These are phyloP conservation scores for Chionodraco myersi DNA, from an alignment of 2,113 vertebrate species.

Conservation along the genomic window DNA sequence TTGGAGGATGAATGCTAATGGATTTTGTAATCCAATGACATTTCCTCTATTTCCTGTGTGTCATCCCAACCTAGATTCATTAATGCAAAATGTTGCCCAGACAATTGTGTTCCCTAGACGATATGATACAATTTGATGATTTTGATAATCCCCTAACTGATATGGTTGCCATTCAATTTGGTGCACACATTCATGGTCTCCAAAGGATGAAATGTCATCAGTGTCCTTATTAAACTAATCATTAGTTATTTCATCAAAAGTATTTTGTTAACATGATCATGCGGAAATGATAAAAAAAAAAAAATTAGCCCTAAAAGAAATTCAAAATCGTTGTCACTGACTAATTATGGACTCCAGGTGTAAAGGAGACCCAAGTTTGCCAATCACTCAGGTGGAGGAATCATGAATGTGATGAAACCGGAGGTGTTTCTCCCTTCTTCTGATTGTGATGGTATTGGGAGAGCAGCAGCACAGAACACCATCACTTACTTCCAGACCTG, in stretches of 20 bases:
- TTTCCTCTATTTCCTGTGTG: not conserved
- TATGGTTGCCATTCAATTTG: not conserved
- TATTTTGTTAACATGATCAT: not conserved
- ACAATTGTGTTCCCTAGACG: not conserved
- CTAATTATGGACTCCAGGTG: slow-evolving; percentile 30
- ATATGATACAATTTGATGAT: not conserved
- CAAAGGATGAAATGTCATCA: not conserved
- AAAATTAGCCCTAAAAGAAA: slow-evolving; percentile 1
- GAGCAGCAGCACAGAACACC: slow-evolving; percentile 30
- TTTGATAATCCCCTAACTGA: not conserved
- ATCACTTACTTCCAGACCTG: slow-evolving; percentile 65
- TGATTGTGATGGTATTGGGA: slow-evolving; percentile 28
- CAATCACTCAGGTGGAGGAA: slow-evolving; percentile 40
- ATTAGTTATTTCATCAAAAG: not conserved
- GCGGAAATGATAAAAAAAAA: not conserved
- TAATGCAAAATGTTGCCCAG: no score
- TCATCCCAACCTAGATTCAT: not conserved
- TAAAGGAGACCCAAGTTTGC: not conserved
- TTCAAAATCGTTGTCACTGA: slow-evolving; percentile 8
- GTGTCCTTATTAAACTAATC: not conserved
- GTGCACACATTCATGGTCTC: not conserved
- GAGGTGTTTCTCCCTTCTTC: slow-evolving; percentile 33
- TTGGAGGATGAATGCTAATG: not conserved
- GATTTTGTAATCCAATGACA: not conserved
- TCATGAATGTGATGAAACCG: slow-evolving; percentile 53